phyloP scores from a whole-genome alignment of 2,797 vertebrate genomes.

The Myotis pilosus region DNA sequence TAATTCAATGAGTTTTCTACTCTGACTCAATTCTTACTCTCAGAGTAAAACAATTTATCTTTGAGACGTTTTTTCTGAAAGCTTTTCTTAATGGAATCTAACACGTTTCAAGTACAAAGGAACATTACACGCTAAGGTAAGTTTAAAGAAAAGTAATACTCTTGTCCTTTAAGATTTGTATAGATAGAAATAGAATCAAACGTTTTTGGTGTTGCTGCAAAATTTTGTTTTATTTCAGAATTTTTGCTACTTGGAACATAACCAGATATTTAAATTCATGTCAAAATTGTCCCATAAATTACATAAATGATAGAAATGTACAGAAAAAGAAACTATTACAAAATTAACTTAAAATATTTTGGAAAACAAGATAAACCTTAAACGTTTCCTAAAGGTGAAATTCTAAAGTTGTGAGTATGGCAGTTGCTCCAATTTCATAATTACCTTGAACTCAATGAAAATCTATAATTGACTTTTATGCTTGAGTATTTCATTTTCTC shows the following conservation, averaged over 20 bases:
- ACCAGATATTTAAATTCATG: background rate
- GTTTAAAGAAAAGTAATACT: background rate
- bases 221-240: background rate
- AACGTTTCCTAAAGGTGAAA: background rate
- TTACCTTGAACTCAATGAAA: background rate
- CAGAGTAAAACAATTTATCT: background rate
- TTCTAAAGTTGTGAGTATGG: background rate
- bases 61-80: background rate
- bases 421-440: background rate
- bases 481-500: slow-evolving; percentile 15
- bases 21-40: background rate
- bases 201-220: background rate
- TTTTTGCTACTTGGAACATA: background rate
- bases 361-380: background rate
- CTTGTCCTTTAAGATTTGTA: slow-evolving; percentile 14
- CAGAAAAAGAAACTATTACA: background rate
- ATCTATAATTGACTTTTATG: background rate
- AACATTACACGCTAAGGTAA: background rate
- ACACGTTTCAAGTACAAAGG: background rate
- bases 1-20: background rate
- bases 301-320: background rate
- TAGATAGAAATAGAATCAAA: background rate
- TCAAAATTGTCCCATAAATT: background rate
- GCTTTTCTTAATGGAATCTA: background rate
- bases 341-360: slow-evolving; percentile 39